Evolutionary conservation across 2,113 vertebrate species (phyloP), one percentile per base, ranked within the genome.

Genomic region (Takifugu bimaculatus): DNA sequence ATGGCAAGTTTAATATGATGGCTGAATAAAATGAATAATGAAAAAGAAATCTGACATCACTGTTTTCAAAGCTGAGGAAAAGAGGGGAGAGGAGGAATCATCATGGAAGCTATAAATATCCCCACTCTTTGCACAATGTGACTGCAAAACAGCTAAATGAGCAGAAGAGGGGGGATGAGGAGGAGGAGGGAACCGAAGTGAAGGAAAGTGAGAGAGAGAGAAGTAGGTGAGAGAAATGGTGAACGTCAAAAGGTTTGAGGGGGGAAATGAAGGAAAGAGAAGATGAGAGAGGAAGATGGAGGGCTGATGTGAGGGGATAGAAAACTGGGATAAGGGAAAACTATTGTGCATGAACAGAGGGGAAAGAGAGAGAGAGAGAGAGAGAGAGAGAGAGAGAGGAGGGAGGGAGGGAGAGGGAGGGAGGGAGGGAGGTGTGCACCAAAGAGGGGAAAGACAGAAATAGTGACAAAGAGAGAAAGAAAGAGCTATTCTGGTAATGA

Each of bases 401-500:
- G 45, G 49, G 57, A 52, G 29, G 60, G 62, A 45, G 27, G 13
- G 26, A 54, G 63, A 70, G 47, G n/a, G n/a, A 51, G 70, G 48
- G 57, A 51, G 28, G 63, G 62, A 45, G 27, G 14, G 26, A 54
- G 63, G 68, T 20, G 20, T 20, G 20, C 20, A 20, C 35, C 6
- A 25, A 61, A 62, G 55, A 68, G 69, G 68, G 65, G 69, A 72
- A 68, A 76, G 71, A 81, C 69, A 72, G 62, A 77, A 67, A 80
- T 68, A 78, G 57, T 26, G 48, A 54, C 50, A 54, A 50, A 69
- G 57, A 72, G 64, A 67, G 70, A 70, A 63, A 68, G 57, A 79
- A 62, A 70, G 61, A 80, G 77, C 74, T 87, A 84, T 87, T 85
- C 78, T 80, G 69, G 78, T 80, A 81, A 78, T 78, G 76, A 86